Base-by-base conservation (phyloP, 2,888 invertebrate species). In the Thyatira batis region DNA sequence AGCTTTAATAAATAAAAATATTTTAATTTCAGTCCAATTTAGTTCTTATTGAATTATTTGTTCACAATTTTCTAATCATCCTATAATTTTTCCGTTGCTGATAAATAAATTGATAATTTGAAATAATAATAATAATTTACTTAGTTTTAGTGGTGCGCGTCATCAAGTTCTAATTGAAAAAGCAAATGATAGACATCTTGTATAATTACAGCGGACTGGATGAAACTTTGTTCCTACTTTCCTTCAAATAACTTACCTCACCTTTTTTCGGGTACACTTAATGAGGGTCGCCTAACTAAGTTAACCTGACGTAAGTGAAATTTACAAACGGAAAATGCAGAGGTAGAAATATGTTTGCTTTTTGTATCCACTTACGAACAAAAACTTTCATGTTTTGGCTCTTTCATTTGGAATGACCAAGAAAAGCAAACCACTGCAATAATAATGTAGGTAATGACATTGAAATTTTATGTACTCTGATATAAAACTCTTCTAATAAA, bases 231-330 rank as follows among this genome's bases (percentile, higher is more conserved):
- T 39, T 39, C 39, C 39, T 8, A 39, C 39, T 39, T 39, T 39
- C 39, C 39, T 39, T 39, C 39, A 39, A 39, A 39, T 39, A 39
- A 39, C 39, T 39, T 39, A 39, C 39, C 17, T 39, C 39, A 39
- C 39, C 39, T 39, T 39, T 33, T 39, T 39, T 39, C 39, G 17
- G 39, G 17, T 39, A 39, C 17, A 39, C 65, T 71, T 74, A 74
- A 76, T 76, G 69, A 74, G 67, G 65, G 59, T 58, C 53, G 39
- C 62, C 58, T 67, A 65, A 73, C 65, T 62, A 56, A 72, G 72
- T 77, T 66, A 64, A 51, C 60, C 30, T 60, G 48, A 60, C 61
- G 57, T 62, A 64, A 66, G 55, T 54, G 60, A 61, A 58, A 63
- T 55, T 58, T 59, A 48, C 55, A 51, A 63, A 61, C 57, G 58